Conservation (phyloP, 2,888 invertebrate genomes). For the Esperia sulphurella region DNA sequence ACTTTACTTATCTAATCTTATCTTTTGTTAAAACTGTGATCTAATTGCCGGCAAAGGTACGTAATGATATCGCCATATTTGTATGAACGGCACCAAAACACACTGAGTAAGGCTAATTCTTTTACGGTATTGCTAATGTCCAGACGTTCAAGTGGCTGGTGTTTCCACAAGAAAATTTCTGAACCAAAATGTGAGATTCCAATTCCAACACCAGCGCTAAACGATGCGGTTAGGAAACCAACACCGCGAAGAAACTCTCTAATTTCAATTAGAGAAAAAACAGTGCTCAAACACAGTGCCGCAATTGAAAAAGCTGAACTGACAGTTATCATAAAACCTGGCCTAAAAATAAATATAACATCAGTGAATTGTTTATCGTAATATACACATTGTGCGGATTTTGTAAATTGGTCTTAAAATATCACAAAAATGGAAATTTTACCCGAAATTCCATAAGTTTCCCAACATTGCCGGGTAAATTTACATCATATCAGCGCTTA, state of each 20-base stretch:
- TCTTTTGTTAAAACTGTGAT: constrained; percentile 25
- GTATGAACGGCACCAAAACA: constrained; percentile 31
- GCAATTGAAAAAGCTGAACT: too few species aligned
- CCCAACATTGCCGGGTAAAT: too few species aligned
- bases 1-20: constrained; percentile 31
- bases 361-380: too few species aligned
- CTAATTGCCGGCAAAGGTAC: constrained; percentile 56
- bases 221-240: constrained; percentile 1
- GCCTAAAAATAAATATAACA: too few species aligned
- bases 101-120: constrained; percentile 35
- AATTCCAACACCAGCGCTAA: constrained; percentile 2
- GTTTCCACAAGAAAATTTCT: background rate
- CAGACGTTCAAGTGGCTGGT: constrained; percentile 17
- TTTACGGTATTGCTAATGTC: constrained; percentile 20
- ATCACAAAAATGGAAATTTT: too few species aligned
- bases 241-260: background rate
- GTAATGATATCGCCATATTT: constrained; percentile 40
- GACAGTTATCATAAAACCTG: too few species aligned
- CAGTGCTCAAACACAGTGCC: background rate
- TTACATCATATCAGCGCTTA: too few species aligned
- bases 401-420: too few species aligned
- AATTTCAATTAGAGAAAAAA: background rate
- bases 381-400: too few species aligned
- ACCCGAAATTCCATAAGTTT: too few species aligned
- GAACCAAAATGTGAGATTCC: constrained; percentile 8